These are phyloP conservation scores for Sinonovacula constricta DNA, from an alignment of 1,140 invertebrate species.

Conservation along the genomic window DNA sequence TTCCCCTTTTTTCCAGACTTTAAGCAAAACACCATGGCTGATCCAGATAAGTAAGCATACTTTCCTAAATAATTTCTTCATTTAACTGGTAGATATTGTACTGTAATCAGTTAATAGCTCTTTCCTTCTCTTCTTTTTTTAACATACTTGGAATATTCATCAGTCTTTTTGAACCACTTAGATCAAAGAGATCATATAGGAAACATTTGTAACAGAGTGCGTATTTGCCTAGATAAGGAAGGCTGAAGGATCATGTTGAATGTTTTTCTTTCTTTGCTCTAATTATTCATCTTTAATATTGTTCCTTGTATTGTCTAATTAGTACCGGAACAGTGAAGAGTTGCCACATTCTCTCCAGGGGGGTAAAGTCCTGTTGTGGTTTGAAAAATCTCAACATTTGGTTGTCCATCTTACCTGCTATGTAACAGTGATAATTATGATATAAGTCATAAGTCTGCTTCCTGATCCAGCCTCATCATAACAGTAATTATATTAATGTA, in stretches of 20 bases:
- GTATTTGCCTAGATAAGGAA: background rate
- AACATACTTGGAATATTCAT: background rate
- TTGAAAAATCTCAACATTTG: background rate
- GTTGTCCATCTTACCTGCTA: background rate
- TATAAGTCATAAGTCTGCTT: background rate
- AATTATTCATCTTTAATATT: too few relatives aligned
- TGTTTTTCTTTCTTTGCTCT: too few relatives aligned
- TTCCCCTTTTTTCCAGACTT: background rate
- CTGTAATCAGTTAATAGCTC: too few relatives aligned
- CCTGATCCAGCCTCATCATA: background rate
- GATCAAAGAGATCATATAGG: background rate
- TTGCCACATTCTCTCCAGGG: too few relatives aligned
- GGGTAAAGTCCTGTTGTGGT: too few relatives aligned
- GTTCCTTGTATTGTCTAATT: too few relatives aligned
- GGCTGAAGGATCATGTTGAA: too few relatives aligned
- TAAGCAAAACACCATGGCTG: constrained; percentile 22
- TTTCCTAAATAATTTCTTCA: too few relatives aligned
- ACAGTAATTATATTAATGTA: background rate
- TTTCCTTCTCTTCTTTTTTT: background rate
- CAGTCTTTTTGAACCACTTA: background rate
- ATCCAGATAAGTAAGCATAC: constrained; percentile 45
- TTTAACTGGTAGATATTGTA: too few relatives aligned
- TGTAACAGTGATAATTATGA: too few relatives aligned
- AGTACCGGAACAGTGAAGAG: too few relatives aligned
- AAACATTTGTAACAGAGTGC: background rate